A percentile compares a stretch with the other conserved stretches of the same genome.
Evolutionary conservation across 2,113 vertebrate genomes (phyloP).

Genomic region (Neomonachus schauinslandi): DNA sequence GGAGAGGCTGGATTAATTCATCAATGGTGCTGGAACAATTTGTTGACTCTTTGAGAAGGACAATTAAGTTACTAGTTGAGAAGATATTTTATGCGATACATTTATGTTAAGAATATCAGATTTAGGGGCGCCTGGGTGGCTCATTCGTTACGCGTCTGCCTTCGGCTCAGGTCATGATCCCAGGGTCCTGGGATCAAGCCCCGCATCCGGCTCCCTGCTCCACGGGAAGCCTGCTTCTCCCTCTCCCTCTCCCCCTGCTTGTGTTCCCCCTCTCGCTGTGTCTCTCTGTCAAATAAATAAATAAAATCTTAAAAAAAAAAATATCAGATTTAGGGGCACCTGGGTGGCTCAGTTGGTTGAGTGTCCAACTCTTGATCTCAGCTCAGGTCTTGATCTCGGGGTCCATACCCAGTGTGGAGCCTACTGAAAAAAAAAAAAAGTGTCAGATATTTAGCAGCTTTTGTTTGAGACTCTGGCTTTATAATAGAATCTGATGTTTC

Average conservation of each 20-base stretch:
- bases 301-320: too few species aligned
- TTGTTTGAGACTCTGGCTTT: slow-evolving; percentile 32
- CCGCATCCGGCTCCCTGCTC: too few species aligned
- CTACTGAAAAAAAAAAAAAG: background rate
- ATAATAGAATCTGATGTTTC: slow-evolving; percentile 15
- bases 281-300: too few species aligned
- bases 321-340: background rate
- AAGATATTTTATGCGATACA: background rate
- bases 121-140: background rate
- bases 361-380: background rate
- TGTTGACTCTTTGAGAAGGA: slow-evolving; percentile 21
- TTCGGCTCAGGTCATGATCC: too few species aligned
- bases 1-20: background rate
- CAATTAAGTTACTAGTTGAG: background rate
- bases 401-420: background rate
- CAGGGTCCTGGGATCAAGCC: too few species aligned
- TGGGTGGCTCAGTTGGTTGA: background rate
- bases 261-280: too few species aligned
- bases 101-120: background rate
- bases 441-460: slow-evolving; percentile 11
- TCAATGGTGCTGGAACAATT: background rate
- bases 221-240: too few species aligned
- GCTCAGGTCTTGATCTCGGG: background rate
- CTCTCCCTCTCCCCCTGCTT: too few species aligned
- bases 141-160: background rate